These are phyloP conservation scores for Pachydiplax longipennis DNA, from an alignment of 2,888 invertebrate species.

Conservation along the genomic window DNA sequence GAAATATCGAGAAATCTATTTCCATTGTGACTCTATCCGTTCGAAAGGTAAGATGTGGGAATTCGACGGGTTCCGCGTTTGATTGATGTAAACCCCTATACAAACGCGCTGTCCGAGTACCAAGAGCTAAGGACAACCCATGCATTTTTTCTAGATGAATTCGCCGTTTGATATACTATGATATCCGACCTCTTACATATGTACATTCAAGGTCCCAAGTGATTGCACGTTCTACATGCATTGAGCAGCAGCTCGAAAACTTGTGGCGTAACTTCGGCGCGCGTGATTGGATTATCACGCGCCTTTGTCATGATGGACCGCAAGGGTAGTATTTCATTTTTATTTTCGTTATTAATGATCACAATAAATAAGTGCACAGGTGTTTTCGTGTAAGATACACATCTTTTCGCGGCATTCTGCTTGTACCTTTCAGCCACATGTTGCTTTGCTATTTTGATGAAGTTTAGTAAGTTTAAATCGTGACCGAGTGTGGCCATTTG, in stretches of 20 bases:
- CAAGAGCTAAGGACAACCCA: too few relatives aligned
- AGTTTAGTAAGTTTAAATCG: too few relatives aligned
- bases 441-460: too few relatives aligned
- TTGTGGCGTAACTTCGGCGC: neutral
- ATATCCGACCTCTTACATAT: neutral
- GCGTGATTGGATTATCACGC: neutral
- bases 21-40: too few relatives aligned
- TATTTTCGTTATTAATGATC: neutral
- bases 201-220: neutral
- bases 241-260: neutral
- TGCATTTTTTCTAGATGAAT: too few relatives aligned
- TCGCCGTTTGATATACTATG: too few relatives aligned
- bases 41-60: too few relatives aligned
- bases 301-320: neutral
- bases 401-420: neutral
- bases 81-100: too few relatives aligned
- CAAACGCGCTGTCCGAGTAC: too few relatives aligned
- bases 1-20: too few relatives aligned
- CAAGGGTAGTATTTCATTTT: neutral
- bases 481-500: too few relatives aligned
- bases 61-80: too few relatives aligned
- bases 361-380: neutral
- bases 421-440: neutral
- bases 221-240: neutral
- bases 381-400: neutral